phyloP scores from a whole-genome alignment of 2,888 invertebrate genomes.

The Stictocephala bisonia region DNA sequence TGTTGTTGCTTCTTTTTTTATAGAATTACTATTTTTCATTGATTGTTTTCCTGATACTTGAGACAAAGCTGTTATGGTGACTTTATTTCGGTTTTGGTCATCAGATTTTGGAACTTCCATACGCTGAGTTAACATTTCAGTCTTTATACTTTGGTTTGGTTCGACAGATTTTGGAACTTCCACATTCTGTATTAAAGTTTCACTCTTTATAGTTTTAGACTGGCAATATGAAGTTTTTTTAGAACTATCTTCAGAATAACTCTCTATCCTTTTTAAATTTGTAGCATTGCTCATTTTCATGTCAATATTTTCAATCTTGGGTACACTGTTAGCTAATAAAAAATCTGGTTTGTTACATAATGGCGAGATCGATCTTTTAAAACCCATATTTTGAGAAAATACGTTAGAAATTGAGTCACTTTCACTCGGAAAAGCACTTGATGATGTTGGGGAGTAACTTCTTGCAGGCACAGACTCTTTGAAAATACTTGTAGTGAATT shows the following conservation, averaged over 20 bases:
- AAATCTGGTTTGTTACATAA: conserved; percentile 10
- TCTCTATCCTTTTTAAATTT: conserved; percentile 1
- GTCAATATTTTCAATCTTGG: neutral
- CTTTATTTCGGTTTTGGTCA: too few species aligned
- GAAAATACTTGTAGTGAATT: neutral
- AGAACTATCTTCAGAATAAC: neutral
- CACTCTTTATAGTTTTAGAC: too few species aligned
- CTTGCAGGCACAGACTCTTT: conserved; percentile 26
- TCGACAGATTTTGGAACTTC: too few species aligned
- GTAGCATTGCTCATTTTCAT: neutral
- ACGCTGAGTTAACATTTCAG: too few species aligned
- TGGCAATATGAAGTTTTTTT: too few species aligned
- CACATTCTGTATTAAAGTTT: too few species aligned
- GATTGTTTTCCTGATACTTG: too few species aligned
- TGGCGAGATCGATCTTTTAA: conserved; percentile 14
- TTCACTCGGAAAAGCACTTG: neutral
- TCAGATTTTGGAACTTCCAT: too few species aligned
- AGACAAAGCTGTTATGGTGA: too few species aligned
- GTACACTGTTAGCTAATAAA: neutral
- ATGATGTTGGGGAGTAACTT: conserved; percentile 21
- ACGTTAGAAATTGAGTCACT: conserved; percentile 1
- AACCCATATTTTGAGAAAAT: conserved; percentile 7
- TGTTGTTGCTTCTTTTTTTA: too few species aligned
- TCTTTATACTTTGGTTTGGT: too few species aligned
- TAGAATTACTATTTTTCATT: too few species aligned